A percentile compares a stretch with the other conserved stretches of the same genome.
Conservation (phyloP, 2,888 invertebrate species). For the Galerucella nymphaeae region DNA sequence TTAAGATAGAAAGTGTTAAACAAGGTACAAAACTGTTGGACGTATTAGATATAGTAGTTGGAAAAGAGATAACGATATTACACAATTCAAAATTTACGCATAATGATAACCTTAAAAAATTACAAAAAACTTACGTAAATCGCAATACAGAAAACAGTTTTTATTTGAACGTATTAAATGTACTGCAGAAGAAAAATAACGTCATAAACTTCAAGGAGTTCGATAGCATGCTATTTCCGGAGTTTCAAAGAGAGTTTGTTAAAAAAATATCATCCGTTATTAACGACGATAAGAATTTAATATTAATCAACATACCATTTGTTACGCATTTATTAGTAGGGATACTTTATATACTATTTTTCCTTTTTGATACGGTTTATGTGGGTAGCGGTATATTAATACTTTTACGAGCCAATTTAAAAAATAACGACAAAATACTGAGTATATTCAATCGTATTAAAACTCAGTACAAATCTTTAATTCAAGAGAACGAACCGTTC, state of each 20-base stretch:
- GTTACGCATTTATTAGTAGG: constrained; percentile 60
- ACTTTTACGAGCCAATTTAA: constrained; percentile 39
- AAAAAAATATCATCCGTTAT: constrained; percentile 42
- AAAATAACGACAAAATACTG: constrained; percentile 25
- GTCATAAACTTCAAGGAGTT: constrained; percentile 53
- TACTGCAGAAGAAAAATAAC: constrained; percentile 38
- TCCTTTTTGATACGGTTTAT: constrained; percentile 52
- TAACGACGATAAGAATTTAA: constrained; percentile 48
- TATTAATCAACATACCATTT: constrained; percentile 58
- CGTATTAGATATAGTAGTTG: constrained; percentile 63
- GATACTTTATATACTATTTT: constrained; percentile 55
- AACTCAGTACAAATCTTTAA: constrained; percentile 32
- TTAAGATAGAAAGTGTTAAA: constrained; percentile 27
- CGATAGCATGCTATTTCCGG: constrained; percentile 46
- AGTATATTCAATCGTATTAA: constrained; percentile 42
- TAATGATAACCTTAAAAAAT: constrained; percentile 42
- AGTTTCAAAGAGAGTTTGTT: constrained; percentile 54
- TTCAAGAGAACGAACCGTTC: constrained; percentile 31
- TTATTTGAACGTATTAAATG: constrained; percentile 40
- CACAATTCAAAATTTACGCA: constrained; percentile 71
- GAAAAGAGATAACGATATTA: constrained; percentile 68
- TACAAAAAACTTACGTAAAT: constrained; percentile 28
- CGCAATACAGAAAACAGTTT: constrained; percentile 34
- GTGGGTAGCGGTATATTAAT: constrained; percentile 48
- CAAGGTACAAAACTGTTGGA: constrained; percentile 19